Percentiles rank a stretch among this genome's conserved stretches.
Conservation (phyloP, 53 echinoderm and acorn worm genomes). For the Temnopleurus reevesii region DNA sequence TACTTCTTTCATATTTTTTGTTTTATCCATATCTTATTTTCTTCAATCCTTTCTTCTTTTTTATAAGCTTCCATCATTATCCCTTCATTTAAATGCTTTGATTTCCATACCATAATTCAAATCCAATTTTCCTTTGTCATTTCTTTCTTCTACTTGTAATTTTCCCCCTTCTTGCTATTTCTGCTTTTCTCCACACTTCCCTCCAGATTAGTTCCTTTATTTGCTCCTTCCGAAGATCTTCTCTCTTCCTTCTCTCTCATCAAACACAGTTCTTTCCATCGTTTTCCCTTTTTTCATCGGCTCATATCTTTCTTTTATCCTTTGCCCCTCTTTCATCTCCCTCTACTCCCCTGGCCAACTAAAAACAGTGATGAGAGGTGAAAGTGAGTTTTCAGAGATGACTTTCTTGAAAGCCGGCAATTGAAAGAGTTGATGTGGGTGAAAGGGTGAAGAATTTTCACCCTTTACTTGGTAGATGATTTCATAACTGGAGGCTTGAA, state of each 20-base stretch:
- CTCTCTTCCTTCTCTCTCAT: neutral
- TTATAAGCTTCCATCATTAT: too few species aligned
- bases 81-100: neutral
- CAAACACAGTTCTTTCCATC: neutral
- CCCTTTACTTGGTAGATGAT: neutral
- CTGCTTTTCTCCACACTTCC: neutral
- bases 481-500: neutral
- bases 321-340: neutral
- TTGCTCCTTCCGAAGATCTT: neutral
- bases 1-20: too few species aligned
- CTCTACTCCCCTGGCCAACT: neutral
- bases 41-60: too few species aligned
- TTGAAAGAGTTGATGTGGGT: neutral
- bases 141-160: neutral
- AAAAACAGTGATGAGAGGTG: conserved; percentile 26
- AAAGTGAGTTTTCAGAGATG: conserved; percentile 4
- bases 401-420: neutral
- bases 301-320: neutral
- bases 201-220: neutral
- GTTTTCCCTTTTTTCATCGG: neutral
- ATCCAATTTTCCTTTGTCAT: neutral
- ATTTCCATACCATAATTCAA: neutral
- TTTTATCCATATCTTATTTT: too few species aligned
- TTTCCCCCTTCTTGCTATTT: neutral
- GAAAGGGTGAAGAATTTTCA: conserved; percentile 1